Evolutionary conservation across 2,113 vertebrate species (phyloP).

Genomic region (Barnardius zonarius): DNA sequence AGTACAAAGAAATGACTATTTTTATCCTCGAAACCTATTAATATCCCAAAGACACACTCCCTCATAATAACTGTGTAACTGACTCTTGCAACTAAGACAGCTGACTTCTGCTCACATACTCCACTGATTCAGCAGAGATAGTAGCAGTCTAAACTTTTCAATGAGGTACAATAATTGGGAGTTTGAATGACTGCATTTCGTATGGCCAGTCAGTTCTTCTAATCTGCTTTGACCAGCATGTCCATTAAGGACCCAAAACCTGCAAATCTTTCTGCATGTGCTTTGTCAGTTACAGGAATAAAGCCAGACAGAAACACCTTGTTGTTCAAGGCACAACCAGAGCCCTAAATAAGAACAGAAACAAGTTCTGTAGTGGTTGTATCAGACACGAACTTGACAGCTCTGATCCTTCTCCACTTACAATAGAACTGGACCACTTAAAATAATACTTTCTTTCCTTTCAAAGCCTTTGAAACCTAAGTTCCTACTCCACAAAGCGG

Average conservation of each 20-base stretch:
- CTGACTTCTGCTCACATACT: not conserved
- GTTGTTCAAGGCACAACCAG: not conserved
- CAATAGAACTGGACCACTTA: not conserved
- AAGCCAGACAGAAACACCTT: not conserved
- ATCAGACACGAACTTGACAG: not conserved
- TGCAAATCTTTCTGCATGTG: not conserved
- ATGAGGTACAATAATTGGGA: not conserved
- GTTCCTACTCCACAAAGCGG: not conserved
- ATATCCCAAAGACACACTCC: not conserved
- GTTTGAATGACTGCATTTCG: not conserved
- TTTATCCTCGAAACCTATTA: not conserved
- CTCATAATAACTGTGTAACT: not conserved
- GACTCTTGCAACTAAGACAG: not conserved
- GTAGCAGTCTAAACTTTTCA: not conserved
- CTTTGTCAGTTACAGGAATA: not conserved
- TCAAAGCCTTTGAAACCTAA: not conserved
- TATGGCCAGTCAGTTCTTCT: not conserved
- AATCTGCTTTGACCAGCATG: conserved; percentile 24
- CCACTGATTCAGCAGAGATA: not conserved
- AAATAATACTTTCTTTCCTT: not conserved
- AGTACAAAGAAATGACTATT: not conserved
- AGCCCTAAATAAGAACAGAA: not conserved
- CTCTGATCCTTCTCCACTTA: not conserved
- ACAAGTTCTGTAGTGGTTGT: not conserved
- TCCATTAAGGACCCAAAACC: not conserved